Base-by-base conservation (phyloP, 1,140 invertebrate species). In the Heliconius melpomene region DNA sequence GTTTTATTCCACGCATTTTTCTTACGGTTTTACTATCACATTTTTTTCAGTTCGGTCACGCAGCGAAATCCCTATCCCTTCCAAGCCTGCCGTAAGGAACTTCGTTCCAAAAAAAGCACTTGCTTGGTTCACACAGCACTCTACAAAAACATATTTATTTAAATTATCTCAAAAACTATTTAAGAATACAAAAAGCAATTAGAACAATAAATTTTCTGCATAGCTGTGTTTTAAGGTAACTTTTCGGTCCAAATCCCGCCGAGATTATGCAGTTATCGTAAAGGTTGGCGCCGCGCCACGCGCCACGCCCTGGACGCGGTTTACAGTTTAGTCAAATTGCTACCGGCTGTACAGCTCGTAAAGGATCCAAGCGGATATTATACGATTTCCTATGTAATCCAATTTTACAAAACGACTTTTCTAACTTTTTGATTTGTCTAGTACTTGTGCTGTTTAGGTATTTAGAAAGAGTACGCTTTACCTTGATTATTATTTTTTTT, bases 241-340 rank as follows among this genome's bases (percentile, higher is more conserved):
- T 66, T 66, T 66, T 23, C 26, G 23, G 60, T 16, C 13, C 13
- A 29, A 66, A 66, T 66, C 60, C 26, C 13, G 80, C 73, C 75
- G 76, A 85, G 85, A 87, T 86, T 85, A 88, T 82, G 74, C 66
- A 72, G 82, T 84, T 82, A 81, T 23, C 71, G 36, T 40, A 38
- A 72, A 77, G 77, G 32, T 82, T 89, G 88, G 86, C 88, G 54
- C 46, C 72, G 66, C 79, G 88, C 87, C 86, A 87, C 52, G 82
- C 79, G 88, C 87, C 86, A 87, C 52, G 82, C 80, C 85, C 84
- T 79, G 84, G 82, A 83, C 81, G 78, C 54, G 83, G 83, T 84
- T 79, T 77, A 86, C 82, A 84, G 84, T 86, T 85, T 83, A 86
- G 80, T 84, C 75, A 83, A 90, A 89, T 90, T 89, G 87, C 85